Percentiles rank a stretch among this genome's conserved stretches.
Conservation (phyloP, 2,888 invertebrate genomes). For the Adelphocoris suturalis region DNA sequence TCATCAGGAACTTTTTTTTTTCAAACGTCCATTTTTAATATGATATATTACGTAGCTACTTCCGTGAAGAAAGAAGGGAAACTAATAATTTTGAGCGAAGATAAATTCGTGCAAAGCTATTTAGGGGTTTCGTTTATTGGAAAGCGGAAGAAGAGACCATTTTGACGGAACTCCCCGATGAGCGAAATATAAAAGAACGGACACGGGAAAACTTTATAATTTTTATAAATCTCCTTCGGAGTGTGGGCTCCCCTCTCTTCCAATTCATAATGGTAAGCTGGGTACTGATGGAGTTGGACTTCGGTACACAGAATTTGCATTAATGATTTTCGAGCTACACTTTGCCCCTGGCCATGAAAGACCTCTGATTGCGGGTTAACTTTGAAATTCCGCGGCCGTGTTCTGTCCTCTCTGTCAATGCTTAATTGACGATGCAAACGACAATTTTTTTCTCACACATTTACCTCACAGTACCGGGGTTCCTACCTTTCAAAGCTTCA, state of each 20-base stretch:
- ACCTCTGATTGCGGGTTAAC: background rate
- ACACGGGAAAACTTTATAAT: background rate
- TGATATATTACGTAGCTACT: background rate
- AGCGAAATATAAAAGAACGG: background rate
- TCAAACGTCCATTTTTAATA: background rate
- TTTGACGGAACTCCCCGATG: background rate
- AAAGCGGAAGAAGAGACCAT: background rate
- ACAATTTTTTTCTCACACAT: background rate
- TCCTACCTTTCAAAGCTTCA: too few species aligned
- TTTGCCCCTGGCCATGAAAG: background rate
- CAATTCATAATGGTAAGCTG: background rate
- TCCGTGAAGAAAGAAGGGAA: too few species aligned
- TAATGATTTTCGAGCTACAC: conserved; percentile 1
- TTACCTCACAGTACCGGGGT: too few species aligned
- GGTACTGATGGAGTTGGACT: background rate
- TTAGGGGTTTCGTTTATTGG: conserved; percentile 16
- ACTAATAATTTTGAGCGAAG: background rate
- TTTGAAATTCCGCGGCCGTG: background rate
- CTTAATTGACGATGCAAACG: background rate
- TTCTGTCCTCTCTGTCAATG: background rate
- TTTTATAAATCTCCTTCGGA: conserved; percentile 19
- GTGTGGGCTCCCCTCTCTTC: background rate
- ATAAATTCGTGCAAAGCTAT: background rate
- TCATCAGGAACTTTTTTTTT: background rate
- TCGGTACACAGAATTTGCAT: conserved; percentile 29